These are phyloP conservation scores for Papilio polyxenes DNA, from an alignment of 1,140 invertebrate genomes.

Conservation along the genomic window DNA sequence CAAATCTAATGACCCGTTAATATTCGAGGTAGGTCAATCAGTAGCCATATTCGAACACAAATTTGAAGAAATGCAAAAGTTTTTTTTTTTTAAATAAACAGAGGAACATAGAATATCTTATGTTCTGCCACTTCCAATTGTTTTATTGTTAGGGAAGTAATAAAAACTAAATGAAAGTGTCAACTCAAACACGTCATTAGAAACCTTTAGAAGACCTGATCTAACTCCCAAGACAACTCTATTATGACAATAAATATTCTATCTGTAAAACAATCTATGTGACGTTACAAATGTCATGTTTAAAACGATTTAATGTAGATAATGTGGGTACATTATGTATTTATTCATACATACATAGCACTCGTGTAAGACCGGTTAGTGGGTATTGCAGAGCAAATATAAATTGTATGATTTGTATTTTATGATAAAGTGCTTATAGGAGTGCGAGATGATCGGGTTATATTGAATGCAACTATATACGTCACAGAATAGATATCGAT, in stretches of 20 bases:
- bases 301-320: slow-evolving; percentile 13
- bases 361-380: slow-evolving; percentile 5
- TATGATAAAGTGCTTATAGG: not conserved
- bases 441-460: not conserved
- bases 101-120: no score
- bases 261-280: not conserved
- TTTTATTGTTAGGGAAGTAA: no score
- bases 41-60: no score
- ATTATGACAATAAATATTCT: not conserved
- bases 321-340: not conserved
- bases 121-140: no score
- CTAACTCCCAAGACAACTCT: not conserved
- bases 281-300: slow-evolving; percentile 8
- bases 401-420: not conserved
- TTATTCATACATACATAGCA: not conserved
- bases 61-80: no score
- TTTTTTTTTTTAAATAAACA: no score
- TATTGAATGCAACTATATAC: not conserved
- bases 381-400: slow-evolving; percentile 15
- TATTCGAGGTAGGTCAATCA: no score
- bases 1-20: no score
- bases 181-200: no score
- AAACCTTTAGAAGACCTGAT: no score
- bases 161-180: no score
- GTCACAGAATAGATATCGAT: not conserved